phyloP scores from a whole-genome alignment of 2,113 vertebrate genomes.

The Clarias macrocephalus region DNA sequence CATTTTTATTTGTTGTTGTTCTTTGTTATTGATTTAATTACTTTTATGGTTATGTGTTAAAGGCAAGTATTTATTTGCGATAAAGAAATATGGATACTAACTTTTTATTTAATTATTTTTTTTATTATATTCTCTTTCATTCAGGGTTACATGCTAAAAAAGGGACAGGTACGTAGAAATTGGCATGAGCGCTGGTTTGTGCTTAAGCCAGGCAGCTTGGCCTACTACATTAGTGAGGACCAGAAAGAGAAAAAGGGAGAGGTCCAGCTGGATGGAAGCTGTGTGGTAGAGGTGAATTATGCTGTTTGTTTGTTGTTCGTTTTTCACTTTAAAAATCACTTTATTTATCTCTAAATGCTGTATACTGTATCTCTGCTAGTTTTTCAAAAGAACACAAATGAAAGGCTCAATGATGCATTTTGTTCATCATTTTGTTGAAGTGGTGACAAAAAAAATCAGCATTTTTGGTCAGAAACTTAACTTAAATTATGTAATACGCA shows the following conservation, averaged over 20 bases:
- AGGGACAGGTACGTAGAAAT: slow-evolving; percentile 75
- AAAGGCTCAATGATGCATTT: background rate
- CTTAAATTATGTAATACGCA: too few relatives aligned
- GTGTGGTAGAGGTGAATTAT: slow-evolving; percentile 69
- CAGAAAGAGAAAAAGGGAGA: slow-evolving; percentile 77
- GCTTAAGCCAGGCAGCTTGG: slow-evolving; percentile 68
- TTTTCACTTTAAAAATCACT: background rate
- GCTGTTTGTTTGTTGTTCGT: too few relatives aligned
- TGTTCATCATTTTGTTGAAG: too few relatives aligned
- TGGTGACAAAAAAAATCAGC: background rate
- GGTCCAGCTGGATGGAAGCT: slow-evolving; percentile 70
- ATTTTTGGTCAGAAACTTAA: background rate
- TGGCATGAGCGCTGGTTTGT: slow-evolving; percentile 84
- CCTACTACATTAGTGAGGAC: slow-evolving; percentile 73
- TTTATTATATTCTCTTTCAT: background rate
- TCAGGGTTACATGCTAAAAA: slow-evolving; percentile 81
- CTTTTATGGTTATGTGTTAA: background rate
- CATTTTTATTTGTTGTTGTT: background rate
- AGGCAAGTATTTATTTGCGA: background rate
- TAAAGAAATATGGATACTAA: background rate
- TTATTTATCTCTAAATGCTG: background rate
- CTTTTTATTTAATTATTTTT: background rate
- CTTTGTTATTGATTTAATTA: background rate
- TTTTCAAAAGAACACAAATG: background rate
- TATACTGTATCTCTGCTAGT: background rate